phyloP scores from a whole-genome alignment of 2,888 invertebrate species.

The Deilephila elpenor region DNA sequence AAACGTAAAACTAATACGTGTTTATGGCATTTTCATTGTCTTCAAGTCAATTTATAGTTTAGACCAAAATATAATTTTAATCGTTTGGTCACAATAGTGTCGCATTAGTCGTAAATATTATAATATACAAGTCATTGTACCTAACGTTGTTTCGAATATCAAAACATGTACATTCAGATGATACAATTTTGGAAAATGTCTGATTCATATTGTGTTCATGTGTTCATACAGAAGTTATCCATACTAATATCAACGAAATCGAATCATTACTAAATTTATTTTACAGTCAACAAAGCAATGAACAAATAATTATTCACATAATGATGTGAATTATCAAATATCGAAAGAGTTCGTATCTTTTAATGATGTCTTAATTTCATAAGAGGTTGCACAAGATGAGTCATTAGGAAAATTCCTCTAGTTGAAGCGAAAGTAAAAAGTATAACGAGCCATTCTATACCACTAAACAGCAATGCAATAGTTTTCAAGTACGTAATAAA shows the following conservation, averaged over 20 bases:
- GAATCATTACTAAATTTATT: slow-evolving; percentile 3
- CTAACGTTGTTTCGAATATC: background rate
- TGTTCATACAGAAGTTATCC: background rate
- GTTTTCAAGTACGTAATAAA: slow-evolving; percentile 27
- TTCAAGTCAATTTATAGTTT: no score
- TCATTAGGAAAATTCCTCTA: slow-evolving; percentile 8
- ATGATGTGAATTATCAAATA: background rate
- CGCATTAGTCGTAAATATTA: no score
- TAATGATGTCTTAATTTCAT: background rate
- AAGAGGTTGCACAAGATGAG: background rate
- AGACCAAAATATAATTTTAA: no score
- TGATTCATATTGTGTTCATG: background rate
- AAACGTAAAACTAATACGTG: no score
- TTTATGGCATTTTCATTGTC: no score
- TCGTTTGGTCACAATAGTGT: no score
- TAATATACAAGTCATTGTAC: background rate
- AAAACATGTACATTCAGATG: background rate
- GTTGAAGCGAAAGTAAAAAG: slow-evolving; percentile 13
- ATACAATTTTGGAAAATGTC: background rate
- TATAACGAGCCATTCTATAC: background rate
- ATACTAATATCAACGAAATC: background rate
- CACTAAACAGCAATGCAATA: slow-evolving; percentile 15
- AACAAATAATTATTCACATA: background rate
- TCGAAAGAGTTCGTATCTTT: background rate
- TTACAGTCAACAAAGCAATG: background rate